Percentiles rank a stretch among this genome's conserved stretches.
These are phyloP conservation scores for Fistularia commersonii DNA, from an alignment of 2,797 vertebrate species.

Conservation along the genomic window DNA sequence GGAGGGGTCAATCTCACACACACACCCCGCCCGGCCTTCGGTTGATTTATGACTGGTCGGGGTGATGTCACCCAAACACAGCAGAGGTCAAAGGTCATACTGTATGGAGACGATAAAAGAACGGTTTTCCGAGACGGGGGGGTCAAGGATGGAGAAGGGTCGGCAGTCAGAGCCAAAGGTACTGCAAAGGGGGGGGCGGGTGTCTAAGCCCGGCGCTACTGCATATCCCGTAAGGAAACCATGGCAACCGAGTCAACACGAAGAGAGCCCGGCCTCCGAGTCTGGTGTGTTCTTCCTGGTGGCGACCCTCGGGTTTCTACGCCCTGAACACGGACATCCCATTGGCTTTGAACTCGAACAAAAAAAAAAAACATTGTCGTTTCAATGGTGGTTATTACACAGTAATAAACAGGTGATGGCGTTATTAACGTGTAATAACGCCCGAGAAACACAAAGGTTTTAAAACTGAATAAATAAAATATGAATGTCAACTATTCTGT, in stretches of 20 bases:
- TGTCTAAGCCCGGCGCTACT: constrained; percentile 5
- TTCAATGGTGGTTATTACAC: too few species aligned
- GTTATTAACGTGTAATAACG: too few species aligned
- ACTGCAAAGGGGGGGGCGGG: not conserved
- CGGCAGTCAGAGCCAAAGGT: constrained; percentile 4
- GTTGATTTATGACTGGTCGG: constrained; percentile 60
- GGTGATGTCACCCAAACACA: constrained; percentile 49
- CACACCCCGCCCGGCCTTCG: constrained; percentile 50
- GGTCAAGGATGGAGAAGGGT: constrained; percentile 6
- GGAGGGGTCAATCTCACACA: constrained; percentile 58
- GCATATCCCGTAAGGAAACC: constrained; percentile 15
- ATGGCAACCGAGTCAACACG: constrained; percentile 20
- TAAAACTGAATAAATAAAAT: too few species aligned
- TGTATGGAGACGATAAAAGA: constrained; percentile 44
- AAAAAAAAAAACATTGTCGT: too few species aligned
- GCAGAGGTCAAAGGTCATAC: constrained; percentile 48
- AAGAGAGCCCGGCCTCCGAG: not conserved
- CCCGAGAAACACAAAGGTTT: too few species aligned
- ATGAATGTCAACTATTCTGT: not conserved
- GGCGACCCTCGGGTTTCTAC: too few species aligned
- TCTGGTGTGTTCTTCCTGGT: not conserved
- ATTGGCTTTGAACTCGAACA: too few species aligned
- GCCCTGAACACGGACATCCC: too few species aligned
- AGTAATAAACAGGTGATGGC: too few species aligned
- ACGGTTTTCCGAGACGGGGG: constrained; percentile 11